A percentile compares a stretch with the other conserved stretches of the same genome.
Evolutionary conservation across 2,888 invertebrate species (phyloP).

Genomic region (Pheosia tremula): DNA sequence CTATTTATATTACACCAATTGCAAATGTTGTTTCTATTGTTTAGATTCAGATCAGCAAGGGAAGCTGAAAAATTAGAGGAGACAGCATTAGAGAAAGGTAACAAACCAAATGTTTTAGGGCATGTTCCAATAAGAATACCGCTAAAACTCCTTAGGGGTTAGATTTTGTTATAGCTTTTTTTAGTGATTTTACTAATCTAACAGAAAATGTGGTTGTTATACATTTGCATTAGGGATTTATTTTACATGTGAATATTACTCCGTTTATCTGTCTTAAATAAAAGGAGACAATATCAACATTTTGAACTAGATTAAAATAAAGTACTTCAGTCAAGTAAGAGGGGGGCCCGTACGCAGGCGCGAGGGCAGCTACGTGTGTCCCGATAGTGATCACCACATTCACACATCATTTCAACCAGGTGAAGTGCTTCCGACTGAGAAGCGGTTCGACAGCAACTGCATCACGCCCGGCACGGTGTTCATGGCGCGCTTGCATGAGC

Average conservation of each 20-base stretch:
- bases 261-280: no score
- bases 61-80: conserved; percentile 92
- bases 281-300: no score
- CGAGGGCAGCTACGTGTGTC: no score
- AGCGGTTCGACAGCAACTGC: conserved; percentile 98
- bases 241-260: no score
- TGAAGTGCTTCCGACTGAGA: conserved; percentile 90
- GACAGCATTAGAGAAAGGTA: conserved; percentile 89
- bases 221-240: no score
- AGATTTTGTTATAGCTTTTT: no score
- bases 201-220: no score
- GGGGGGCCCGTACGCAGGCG: no score
- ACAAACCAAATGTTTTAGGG: neutral
- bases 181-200: no score
- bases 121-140: neutral
- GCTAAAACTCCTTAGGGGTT: no score
- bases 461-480: conserved; percentile 98
- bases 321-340: no score
- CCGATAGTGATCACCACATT: neutral
- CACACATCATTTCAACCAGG: conserved; percentile 62
- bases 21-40: conserved; percentile 13
- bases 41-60: conserved; percentile 93
- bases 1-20: neutral
- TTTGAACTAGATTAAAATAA: no score
- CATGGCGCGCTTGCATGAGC: conserved; percentile 95